phyloP scores from a whole-genome alignment of 2,888 invertebrate genomes.

The Idaea dimidiata region DNA sequence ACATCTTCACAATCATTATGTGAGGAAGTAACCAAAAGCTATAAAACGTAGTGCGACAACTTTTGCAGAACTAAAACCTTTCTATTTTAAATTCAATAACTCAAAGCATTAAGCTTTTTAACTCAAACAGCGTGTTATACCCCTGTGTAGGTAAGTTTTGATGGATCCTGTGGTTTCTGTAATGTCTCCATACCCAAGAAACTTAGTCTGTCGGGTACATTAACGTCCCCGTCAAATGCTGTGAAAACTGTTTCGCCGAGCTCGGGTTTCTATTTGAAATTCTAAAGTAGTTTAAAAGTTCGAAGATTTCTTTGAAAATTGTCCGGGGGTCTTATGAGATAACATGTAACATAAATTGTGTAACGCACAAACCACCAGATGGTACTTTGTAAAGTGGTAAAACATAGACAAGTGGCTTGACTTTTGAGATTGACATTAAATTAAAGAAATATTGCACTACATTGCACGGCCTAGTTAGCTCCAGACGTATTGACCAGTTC shows the following conservation, averaged over 20 bases:
- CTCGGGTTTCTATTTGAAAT: background rate
- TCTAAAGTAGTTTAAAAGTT: background rate
- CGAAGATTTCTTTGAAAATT: background rate
- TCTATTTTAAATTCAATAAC: background rate
- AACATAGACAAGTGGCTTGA: too few species aligned
- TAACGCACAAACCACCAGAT: background rate
- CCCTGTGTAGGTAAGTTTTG: slow-evolving; percentile 7
- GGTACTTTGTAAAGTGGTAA: background rate
- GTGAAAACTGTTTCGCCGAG: background rate
- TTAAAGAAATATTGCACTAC: too few species aligned
- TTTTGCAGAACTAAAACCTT: background rate
- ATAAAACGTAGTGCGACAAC: too few species aligned
- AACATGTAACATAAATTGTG: background rate
- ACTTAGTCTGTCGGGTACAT: background rate
- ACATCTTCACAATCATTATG: too few species aligned
- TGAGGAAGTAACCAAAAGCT: too few species aligned
- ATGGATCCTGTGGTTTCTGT: slow-evolving; percentile 7
- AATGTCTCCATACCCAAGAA: background rate
- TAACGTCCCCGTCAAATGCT: background rate
- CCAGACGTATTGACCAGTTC: too few species aligned
- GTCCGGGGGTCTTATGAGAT: background rate
- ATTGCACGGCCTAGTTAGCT: too few species aligned
- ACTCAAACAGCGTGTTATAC: slow-evolving; percentile 7
- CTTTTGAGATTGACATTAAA: too few species aligned
- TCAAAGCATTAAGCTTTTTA: slow-evolving; percentile 5